A percentile compares a stretch with the other conserved stretches of the same genome.
phyloP scores from a whole-genome alignment of 2,888 invertebrate species.

The Dynastes tityus region DNA sequence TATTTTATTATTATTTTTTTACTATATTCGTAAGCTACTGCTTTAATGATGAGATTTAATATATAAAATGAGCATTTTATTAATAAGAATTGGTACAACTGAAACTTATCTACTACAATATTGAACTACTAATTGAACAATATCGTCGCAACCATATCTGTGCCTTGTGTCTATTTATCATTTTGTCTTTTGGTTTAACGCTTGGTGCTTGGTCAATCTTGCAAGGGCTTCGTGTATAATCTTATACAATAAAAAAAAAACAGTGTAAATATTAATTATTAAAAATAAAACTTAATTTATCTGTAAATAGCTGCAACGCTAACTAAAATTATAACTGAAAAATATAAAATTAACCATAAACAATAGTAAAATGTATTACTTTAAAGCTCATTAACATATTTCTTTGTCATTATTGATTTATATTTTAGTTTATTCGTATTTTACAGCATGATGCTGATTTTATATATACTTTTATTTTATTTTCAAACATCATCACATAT shows the following conservation, averaged over 20 bases:
- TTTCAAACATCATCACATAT: conserved; percentile 38
- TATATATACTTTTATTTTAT: conserved; percentile 26
- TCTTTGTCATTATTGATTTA: conserved; percentile 23
- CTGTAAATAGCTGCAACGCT: neutral
- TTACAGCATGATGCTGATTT: conserved; percentile 18
- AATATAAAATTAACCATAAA: neutral
- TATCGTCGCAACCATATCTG: neutral
- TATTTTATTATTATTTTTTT: no score
- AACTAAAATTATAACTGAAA: conserved; percentile 12
- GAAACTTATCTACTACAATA: neutral
- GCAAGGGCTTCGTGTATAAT: neutral
- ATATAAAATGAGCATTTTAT: no score
- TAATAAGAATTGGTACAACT: no score
- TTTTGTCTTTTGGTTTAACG: neutral
- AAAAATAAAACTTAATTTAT: neutral
- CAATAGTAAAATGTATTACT: neutral
- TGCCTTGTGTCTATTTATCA: neutral
- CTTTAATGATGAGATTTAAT: no score
- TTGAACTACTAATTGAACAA: conserved; percentile 2
- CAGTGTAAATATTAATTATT: neutral
- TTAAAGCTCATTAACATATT: conserved; percentile 5
- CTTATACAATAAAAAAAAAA: neutral
- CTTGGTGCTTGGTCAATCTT: neutral
- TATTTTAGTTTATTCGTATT: conserved; percentile 21
- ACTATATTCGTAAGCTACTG: no score